Evolutionary conservation across 2,113 vertebrate species (phyloP).

Genomic region (Labeo rohita): DNA sequence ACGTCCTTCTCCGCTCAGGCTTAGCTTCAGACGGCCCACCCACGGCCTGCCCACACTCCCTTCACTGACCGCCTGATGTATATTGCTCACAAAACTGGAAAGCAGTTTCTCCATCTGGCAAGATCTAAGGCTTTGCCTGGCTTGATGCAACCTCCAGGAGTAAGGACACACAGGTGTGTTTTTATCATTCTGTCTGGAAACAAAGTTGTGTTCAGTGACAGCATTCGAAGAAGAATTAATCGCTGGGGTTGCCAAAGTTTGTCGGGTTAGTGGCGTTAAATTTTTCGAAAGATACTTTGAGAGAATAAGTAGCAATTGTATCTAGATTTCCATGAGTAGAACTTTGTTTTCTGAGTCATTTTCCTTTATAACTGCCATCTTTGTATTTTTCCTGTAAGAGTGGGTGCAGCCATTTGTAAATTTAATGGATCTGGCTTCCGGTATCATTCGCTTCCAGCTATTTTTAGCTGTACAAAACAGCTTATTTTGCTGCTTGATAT

Average conservation of each 20-base stretch:
- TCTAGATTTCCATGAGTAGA: not conserved
- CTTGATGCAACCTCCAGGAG: not conserved
- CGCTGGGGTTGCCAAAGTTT: constrained; percentile 9
- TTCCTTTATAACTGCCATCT: not conserved
- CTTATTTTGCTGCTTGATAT: too few relatives aligned
- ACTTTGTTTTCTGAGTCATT: not conserved
- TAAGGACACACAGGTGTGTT: not conserved
- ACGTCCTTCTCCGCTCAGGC: not conserved
- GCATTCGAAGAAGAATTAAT: not conserved
- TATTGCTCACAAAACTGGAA: constrained; percentile 7
- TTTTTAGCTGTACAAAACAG: too few relatives aligned
- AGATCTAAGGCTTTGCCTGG: not conserved
- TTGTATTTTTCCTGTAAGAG: not conserved
- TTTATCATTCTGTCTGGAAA: constrained; percentile 12
- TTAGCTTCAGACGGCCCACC: constrained; percentile 15
- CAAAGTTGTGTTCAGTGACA: not conserved
- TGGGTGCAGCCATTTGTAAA: too few relatives aligned
- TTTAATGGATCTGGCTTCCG: too few relatives aligned
- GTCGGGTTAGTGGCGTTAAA: not conserved
- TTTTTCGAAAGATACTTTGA: not conserved
- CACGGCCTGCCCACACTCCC: not conserved
- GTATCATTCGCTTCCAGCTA: too few relatives aligned
- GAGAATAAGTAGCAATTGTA: not conserved
- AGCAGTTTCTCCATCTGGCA: constrained; percentile 17
- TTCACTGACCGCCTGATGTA: constrained; percentile 10